Conservation (phyloP, 2,888 invertebrate species). For the Apotomis capreana region DNA sequence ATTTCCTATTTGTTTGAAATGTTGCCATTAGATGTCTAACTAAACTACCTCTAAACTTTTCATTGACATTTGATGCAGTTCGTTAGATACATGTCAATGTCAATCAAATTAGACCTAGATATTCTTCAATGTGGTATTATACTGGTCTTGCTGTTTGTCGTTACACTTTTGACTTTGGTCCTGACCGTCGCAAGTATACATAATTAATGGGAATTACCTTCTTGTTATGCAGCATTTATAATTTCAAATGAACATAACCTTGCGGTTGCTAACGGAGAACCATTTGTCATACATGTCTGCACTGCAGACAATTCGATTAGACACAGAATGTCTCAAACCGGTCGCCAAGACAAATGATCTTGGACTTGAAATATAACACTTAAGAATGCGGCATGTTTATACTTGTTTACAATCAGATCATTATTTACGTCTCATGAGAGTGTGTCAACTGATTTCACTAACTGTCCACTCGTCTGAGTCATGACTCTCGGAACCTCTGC, state of each 20-base stretch:
- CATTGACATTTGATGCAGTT: too few species aligned
- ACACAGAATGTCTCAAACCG: neutral
- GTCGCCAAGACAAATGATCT: constrained; percentile 1
- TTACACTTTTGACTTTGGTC: neutral
- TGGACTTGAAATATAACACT: constrained; percentile 7
- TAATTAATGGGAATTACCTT: neutral
- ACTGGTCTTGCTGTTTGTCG: neutral
- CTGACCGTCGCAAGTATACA: neutral
- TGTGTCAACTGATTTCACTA: constrained; percentile 17
- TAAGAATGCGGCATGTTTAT: constrained; percentile 6
- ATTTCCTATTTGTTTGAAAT: too few species aligned
- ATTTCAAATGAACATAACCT: constrained; percentile 7
- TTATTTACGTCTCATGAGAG: neutral
- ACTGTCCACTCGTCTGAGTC: constrained; percentile 1
- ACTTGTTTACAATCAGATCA: constrained; percentile 2
- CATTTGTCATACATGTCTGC: constrained; percentile 21
- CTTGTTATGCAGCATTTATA: neutral
- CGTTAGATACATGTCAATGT: too few species aligned
- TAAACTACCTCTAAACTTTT: too few species aligned
- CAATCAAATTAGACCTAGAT: too few species aligned
- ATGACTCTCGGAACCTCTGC: neutral
- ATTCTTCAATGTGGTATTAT: too few species aligned
- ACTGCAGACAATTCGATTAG: constrained; percentile 16
- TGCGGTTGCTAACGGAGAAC: neutral
- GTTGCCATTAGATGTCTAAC: too few species aligned